A percentile compares a stretch with the other conserved stretches of the same genome.
Evolutionary conservation across 2,888 invertebrate genomes (phyloP).

Genomic region (Athalia rosae): DNA sequence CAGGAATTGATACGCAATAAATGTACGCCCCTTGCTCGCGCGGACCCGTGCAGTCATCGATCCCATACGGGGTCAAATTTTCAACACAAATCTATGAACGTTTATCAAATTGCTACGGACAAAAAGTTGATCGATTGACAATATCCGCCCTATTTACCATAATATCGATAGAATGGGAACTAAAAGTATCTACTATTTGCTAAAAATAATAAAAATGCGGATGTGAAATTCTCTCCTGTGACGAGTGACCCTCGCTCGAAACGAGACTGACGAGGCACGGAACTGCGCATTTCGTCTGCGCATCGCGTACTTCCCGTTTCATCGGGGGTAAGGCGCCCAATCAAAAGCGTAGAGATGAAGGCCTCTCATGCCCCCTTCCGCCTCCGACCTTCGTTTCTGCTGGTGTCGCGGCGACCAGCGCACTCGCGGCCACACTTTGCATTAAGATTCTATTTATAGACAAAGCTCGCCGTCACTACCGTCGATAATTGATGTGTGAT

Average conservation of each 20-base stretch:
- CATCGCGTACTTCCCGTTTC: constrained; percentile 53
- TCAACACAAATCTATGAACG: not conserved
- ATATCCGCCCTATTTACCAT: constrained; percentile 38
- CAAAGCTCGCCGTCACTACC: constrained; percentile 4
- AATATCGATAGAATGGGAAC: constrained; percentile 17
- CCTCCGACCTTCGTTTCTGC: too few species aligned
- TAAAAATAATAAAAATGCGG: constrained; percentile 58
- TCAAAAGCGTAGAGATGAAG: constrained; percentile 48
- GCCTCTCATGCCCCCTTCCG: constrained; percentile 11
- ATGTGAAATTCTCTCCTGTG: constrained; percentile 54
- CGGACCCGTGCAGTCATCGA: constrained; percentile 3
- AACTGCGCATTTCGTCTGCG: constrained; percentile 60
- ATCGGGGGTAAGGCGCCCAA: constrained; percentile 55
- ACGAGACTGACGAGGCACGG: constrained; percentile 57
- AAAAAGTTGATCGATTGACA: not conserved
- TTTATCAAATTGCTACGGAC: not conserved
- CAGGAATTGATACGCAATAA: not conserved
- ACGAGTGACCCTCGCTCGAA: constrained; percentile 60
- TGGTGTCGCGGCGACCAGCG: too few species aligned
- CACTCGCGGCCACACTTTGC: not conserved
- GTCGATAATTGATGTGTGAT: constrained; percentile 12
- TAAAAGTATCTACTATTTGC: constrained; percentile 48
- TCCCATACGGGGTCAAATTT: constrained; percentile 1
- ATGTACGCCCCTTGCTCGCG: not conserved
- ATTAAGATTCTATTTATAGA: constrained; percentile 40